phyloP scores from a whole-genome alignment of 2,888 invertebrate species.

The Anarsia innoxiella region DNA sequence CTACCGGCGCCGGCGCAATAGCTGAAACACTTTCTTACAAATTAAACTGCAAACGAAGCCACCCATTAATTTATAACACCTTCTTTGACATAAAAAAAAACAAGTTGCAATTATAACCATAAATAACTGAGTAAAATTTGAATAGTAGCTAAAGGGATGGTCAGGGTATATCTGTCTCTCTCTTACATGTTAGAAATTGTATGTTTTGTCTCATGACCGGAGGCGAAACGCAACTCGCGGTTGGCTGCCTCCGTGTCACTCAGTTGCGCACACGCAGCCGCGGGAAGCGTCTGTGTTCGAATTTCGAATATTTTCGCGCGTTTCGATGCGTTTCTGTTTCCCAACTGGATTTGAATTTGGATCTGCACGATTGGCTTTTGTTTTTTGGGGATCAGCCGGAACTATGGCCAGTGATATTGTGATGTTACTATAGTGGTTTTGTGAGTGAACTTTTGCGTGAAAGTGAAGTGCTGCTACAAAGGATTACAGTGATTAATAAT shows the following conservation, averaged over 20 bases:
- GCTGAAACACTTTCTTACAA: conserved; percentile 11
- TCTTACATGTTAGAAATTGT: conserved; percentile 20
- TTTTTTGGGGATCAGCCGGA: conserved; percentile 15
- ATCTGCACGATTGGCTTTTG: conserved; percentile 20
- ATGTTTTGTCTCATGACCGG: conserved; percentile 34
- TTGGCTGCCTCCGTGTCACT: conserved; percentile 44
- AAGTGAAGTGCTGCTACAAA: conserved; percentile 48
- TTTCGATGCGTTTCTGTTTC: conserved; percentile 23
- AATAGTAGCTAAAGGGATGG: conserved; percentile 41
- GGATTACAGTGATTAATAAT: conserved; percentile 50
- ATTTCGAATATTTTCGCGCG: conserved; percentile 45
- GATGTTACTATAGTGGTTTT: conserved; percentile 20
- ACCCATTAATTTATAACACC: conserved; percentile 28
- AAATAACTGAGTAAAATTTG: conserved; percentile 31
- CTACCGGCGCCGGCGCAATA: conserved; percentile 3
- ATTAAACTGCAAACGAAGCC: conserved; percentile 13
- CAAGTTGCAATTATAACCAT: conserved; percentile 40
- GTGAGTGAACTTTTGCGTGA: conserved; percentile 28
- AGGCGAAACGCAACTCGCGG: conserved; percentile 34
- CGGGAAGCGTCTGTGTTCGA: conserved; percentile 46
- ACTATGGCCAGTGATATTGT: conserved; percentile 6
- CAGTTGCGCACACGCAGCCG: conserved; percentile 65
- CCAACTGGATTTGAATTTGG: conserved; percentile 16
- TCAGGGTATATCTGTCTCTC: conserved; percentile 28
- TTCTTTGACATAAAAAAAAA: conserved; percentile 36